These are phyloP conservation scores for Nothoprocta pentlandii DNA, from an alignment of 2,113 vertebrate genomes.

Conservation along the genomic window DNA sequence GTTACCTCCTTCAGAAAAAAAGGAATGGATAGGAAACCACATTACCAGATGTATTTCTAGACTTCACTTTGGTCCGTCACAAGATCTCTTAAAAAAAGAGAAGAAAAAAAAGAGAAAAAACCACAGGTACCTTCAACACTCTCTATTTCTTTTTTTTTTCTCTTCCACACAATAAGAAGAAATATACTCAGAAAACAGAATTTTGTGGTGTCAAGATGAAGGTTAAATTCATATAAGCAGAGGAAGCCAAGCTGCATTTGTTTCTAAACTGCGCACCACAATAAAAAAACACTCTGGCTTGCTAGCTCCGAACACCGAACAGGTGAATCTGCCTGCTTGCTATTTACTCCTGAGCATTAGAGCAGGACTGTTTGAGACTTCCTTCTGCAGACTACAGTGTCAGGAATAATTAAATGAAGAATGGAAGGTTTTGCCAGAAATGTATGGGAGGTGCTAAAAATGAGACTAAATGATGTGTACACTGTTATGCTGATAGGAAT, in stretches of 20 bases:
- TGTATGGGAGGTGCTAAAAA: background rate
- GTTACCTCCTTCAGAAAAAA: background rate
- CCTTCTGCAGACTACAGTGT: background rate
- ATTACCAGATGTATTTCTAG: background rate
- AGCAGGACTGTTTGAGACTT: background rate
- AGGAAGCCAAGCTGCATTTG: background rate
- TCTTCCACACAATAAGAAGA: background rate
- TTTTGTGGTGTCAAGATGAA: background rate
- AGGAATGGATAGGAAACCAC: background rate
- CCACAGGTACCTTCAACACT: background rate
- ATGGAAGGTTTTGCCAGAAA: background rate
- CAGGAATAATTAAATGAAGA: background rate
- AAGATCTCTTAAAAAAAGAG: background rate
- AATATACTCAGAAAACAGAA: background rate
- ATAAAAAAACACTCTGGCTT: no score
- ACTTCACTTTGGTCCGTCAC: background rate
- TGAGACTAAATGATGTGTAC: background rate
- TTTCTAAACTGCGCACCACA: background rate
- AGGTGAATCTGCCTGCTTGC: background rate
- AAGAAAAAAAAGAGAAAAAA: background rate
- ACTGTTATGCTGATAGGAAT: background rate
- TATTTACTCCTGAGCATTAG: background rate
- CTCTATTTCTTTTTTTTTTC: background rate
- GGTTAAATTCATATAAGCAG: background rate
- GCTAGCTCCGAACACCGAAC: background rate